Base-by-base conservation (phyloP, 2,113 vertebrate species). In the Bos taurus region DNA sequence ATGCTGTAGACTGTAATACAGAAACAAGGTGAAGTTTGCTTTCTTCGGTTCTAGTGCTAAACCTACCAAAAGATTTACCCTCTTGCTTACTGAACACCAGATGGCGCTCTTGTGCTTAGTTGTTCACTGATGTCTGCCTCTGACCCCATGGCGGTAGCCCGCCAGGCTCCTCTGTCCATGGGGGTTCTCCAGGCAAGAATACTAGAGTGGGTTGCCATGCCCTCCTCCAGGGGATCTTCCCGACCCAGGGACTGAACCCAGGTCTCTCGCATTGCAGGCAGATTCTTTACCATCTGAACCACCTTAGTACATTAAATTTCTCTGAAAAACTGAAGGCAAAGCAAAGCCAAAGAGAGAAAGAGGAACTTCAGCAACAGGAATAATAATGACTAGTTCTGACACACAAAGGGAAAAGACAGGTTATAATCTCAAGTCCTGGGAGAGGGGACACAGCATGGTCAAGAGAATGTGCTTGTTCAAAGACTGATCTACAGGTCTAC, bases 101-200 rank as follows among this genome's bases (percentile, higher is more conserved):
- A 91, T 71, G 96, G 92, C 40, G 62, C 83, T 74, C 71, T 43
- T 77, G 40, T 40, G 36, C 19, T 13, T 74, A 25, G 67, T 3
- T 74, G 67, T 12, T 74, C 67, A 25, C n/a, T 40, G 67, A 36
- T 74, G 67, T 74, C 67, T 1, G 1, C 13, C 36, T n/a, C 33
- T 6, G n/a, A 74, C 5, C 67, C 19, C 19, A 6, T 12, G n/a
- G 67, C 0, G 1, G n/a, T 40, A 23, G 19, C n/a, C 0, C 0
- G 67, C 67, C 67, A 74, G 67, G n/a, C 10, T 23, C 10, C 67
- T 40, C 21, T 74, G 67, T 36, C 67, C n/a, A 2, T 25, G 5
- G n/a, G 19, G 1, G 19, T 74, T 74, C 67, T 74, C 67, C n/a
- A 40, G 67, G 36, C n/a, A 23, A 74, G 67, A 74, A 40, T 40